A percentile compares a stretch with the other conserved stretches of the same genome.
phyloP scores from a whole-genome alignment of 2,797 vertebrate genomes.

The Cheirogaleus major region DNA sequence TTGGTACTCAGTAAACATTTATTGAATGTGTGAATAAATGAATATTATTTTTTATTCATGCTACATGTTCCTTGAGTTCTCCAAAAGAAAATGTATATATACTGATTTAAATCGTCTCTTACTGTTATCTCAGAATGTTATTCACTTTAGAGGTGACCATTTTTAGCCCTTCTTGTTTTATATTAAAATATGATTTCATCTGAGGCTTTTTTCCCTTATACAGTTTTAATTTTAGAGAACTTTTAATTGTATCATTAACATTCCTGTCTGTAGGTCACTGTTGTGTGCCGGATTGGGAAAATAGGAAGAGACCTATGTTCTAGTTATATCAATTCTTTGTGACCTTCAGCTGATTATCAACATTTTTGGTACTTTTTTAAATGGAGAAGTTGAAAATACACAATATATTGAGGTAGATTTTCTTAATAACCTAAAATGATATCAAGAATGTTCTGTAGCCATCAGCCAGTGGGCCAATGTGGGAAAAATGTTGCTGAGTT shows the following conservation, averaged over 20 bases:
- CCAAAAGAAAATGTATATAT: not conserved
- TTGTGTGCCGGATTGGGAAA: constrained; percentile 70
- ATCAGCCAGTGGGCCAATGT: not conserved
- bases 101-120: constrained; percentile 7
- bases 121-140: constrained; percentile 12
- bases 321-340: constrained; percentile 59
- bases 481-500: not conserved
- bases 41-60: constrained; percentile 23
- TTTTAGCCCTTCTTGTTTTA: constrained; percentile 46
- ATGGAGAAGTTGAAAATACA: constrained; percentile 36
- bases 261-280: constrained; percentile 73
- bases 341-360: constrained; percentile 55
- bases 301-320: constrained; percentile 57
- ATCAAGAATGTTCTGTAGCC: not conserved
- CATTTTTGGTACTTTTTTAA: constrained; percentile 3
- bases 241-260: constrained; percentile 77
- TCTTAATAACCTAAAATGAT: constrained; percentile 29
- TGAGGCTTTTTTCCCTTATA: constrained; percentile 57
- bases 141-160: constrained; percentile 41
- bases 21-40: not conserved
- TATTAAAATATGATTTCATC: constrained; percentile 65
- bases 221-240: constrained; percentile 76
- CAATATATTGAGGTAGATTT: constrained; percentile 5
- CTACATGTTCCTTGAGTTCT: constrained; percentile 24
- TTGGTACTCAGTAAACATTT: constrained; percentile 27